Conservation (phyloP, 2,113 vertebrate genomes). For the Chascanopsetta lugubris region DNA sequence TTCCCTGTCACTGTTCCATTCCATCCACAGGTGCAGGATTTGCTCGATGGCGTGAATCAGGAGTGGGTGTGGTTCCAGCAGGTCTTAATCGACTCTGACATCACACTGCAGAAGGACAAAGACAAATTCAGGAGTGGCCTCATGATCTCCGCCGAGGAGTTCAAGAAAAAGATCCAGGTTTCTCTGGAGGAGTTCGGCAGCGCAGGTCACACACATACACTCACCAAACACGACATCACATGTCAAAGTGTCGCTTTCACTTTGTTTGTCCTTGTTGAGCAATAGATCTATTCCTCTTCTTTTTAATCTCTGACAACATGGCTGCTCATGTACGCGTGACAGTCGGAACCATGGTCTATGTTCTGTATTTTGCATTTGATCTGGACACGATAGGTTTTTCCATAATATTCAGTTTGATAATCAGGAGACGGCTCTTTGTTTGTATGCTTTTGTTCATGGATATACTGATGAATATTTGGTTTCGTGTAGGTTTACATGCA, state of each 20-base stretch:
- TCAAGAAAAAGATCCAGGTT: slow-evolving; percentile 83
- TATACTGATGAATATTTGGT: neutral
- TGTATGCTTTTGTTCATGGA: neutral
- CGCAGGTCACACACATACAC: slow-evolving; percentile 80
- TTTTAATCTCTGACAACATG: slow-evolving; percentile 51
- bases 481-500: neutral
- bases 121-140: slow-evolving; percentile 86
- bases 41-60: slow-evolving; percentile 77
- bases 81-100: slow-evolving; percentile 82
- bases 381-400: too few species aligned
- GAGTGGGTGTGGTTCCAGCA: slow-evolving; percentile 87
- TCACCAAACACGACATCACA: too few species aligned
- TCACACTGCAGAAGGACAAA: slow-evolving; percentile 83
- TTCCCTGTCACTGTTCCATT: neutral
- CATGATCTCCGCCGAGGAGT: slow-evolving; percentile 81
- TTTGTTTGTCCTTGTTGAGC: neutral
- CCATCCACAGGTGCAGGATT: slow-evolving; percentile 81
- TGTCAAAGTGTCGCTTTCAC: too few species aligned
- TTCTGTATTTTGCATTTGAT: too few species aligned
- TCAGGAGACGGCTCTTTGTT: neutral
- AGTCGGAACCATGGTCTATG: too few species aligned
- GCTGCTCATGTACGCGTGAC: slow-evolving; percentile 26
- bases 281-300: slow-evolving; percentile 33
- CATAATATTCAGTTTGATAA: neutral
- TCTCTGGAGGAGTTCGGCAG: slow-evolving; percentile 79